Percentiles rank a stretch among this genome's conserved stretches.
phyloP scores from a whole-genome alignment of 2,113 vertebrate species.

The Urocitellus parryii region DNA sequence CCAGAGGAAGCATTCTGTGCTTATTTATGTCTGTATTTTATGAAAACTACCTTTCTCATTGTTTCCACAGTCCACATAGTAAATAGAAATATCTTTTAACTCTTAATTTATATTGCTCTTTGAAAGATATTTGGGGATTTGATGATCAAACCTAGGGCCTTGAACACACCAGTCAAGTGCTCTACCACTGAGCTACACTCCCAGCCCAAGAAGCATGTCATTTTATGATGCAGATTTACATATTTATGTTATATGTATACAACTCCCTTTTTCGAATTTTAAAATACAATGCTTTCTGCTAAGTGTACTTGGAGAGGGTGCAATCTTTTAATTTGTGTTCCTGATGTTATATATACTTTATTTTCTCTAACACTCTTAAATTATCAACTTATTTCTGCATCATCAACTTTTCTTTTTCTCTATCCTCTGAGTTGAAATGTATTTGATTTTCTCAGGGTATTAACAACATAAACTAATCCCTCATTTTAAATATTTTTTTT shows the following conservation, averaged over 20 bases:
- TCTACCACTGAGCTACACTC: neutral
- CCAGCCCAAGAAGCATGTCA: neutral
- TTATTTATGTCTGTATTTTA: neutral
- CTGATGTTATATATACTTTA: neutral
- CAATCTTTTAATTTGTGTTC: constrained; percentile 27
- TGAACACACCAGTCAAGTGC: neutral
- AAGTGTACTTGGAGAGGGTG: neutral
- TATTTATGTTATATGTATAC: neutral
- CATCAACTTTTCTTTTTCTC: neutral
- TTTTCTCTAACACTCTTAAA: constrained; percentile 11
- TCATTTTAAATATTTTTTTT: no score
- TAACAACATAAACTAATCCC: neutral
- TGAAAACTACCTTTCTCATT: neutral
- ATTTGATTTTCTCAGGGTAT: neutral
- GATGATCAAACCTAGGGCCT: no score
- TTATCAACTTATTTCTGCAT: neutral
- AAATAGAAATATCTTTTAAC: neutral
- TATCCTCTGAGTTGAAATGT: constrained; percentile 12
- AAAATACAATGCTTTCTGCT: neutral
- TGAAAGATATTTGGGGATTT: neutral
- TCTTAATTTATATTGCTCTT: constrained; percentile 22
- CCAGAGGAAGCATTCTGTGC: neutral
- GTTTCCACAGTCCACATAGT: neutral
- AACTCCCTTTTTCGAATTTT: neutral
- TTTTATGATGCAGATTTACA: neutral